Evolutionary conservation across 2,113 vertebrate genomes (phyloP).

Genomic region (Rafetus swinhoei): DNA sequence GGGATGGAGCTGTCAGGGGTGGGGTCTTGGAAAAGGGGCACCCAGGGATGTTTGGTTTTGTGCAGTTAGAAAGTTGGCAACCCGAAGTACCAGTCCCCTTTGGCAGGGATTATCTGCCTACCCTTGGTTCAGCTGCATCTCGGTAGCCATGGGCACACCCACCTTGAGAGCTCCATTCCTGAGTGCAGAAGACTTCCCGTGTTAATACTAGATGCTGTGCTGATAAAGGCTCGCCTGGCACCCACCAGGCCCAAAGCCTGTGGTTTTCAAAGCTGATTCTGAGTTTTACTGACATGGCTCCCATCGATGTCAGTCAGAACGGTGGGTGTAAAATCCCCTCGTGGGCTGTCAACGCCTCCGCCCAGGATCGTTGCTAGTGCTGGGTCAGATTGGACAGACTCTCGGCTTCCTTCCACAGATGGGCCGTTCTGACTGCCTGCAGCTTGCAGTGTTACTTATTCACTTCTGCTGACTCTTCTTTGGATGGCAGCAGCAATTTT

Average conservation of each 20-base stretch:
- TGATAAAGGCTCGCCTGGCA: neutral
- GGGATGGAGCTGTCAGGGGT: too few relatives aligned
- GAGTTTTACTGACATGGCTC: neutral
- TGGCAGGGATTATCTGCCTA: neutral
- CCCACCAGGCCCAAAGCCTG: neutral
- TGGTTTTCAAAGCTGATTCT: neutral
- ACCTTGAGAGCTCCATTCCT: neutral
- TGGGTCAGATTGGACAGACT: neutral
- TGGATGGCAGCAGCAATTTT: neutral
- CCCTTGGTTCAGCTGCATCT: neutral
- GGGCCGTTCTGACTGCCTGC: neutral
- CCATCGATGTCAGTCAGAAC: neutral
- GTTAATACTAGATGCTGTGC: neutral
- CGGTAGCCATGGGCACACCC: neutral
- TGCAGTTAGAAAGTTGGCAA: too few relatives aligned
- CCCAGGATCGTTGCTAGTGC: neutral
- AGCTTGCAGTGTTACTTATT: neutral
- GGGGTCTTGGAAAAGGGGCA: too few relatives aligned
- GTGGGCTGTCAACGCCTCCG: neutral
- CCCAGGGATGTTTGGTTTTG: too few relatives aligned
- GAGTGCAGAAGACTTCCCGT: neutral
- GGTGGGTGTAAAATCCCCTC: neutral
- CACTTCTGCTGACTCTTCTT: neutral
- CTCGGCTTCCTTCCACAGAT: neutral
- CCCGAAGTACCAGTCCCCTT: neutral